phyloP scores from a whole-genome alignment of 23 tunicate genomes.

The Oikopleura albicans region DNA sequence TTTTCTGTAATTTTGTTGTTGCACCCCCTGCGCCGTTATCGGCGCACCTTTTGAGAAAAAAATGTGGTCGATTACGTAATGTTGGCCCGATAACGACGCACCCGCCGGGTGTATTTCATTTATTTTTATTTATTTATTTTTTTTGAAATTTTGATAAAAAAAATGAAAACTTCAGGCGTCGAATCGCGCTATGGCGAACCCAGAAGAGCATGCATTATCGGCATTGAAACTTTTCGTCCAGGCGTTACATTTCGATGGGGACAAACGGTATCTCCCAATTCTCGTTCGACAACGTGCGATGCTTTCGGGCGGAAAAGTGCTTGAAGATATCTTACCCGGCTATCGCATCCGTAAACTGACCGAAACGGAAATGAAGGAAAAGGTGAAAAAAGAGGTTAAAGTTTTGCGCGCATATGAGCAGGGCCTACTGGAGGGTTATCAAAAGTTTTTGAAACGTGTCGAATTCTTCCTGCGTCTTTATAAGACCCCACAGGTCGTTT shows the following conservation, averaged over 20 bases:
- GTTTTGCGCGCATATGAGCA: not conserved
- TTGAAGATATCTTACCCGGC: not conserved
- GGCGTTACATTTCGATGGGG: not conserved
- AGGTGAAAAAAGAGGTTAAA: not conserved
- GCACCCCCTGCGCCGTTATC: no score
- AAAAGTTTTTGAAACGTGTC: not conserved
- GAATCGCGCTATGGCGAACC: not conserved
- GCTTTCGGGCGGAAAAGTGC: not conserved
- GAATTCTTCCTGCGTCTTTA: not conserved
- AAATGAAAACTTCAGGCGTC: not conserved
- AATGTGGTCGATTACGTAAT: no score
- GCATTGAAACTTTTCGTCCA: not conserved
- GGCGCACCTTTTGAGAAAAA: no score
- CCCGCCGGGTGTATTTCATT: no score
- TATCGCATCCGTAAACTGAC: constrained; percentile 6
- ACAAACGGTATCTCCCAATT: not conserved
- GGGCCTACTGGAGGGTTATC: no score
- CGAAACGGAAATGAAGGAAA: not conserved
- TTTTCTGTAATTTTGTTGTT: no score
- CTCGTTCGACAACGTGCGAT: not conserved
- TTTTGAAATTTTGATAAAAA: no score
- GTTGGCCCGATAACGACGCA: no score
- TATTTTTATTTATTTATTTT: no score
- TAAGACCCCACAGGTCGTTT: not conserved
- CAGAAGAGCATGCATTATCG: not conserved